Evolutionary conservation across 1,140 invertebrate species (phyloP).

Genomic region (Sinella curviseta): DNA sequence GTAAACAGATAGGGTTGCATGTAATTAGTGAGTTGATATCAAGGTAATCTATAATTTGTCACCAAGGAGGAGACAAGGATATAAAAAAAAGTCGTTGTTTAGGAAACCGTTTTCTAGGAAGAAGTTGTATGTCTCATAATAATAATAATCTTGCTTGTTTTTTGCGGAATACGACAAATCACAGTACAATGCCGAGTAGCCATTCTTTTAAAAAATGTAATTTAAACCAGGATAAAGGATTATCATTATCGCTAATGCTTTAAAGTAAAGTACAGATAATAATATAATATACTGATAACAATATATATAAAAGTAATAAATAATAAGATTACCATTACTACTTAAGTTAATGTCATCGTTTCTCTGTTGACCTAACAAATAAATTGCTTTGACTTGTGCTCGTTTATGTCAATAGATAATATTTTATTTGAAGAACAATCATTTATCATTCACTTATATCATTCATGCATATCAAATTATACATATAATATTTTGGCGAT

Average conservation of each 20-base stretch:
- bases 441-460: too few species aligned
- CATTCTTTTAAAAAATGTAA: not conserved
- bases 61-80: too few species aligned
- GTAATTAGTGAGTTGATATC: too few species aligned
- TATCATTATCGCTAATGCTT: not conserved
- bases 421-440: too few species aligned
- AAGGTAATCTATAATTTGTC: too few species aligned
- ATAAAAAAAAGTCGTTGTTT: not conserved
- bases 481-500: too few species aligned
- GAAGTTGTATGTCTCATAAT: too few species aligned
- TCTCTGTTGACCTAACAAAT: not conserved
- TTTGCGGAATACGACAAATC: constrained; percentile 21
- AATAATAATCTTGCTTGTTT: too few species aligned
- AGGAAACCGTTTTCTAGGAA: too few species aligned
- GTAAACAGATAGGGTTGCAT: too few species aligned
- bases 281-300: not conserved
- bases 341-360: constrained; percentile 14
- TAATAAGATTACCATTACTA: not conserved
- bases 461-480: too few species aligned
- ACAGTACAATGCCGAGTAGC: constrained; percentile 9
- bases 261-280: not conserved
- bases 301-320: not conserved
- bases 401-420: constrained; percentile 6
- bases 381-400: constrained; percentile 25
- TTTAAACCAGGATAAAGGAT: not conserved